A percentile compares a stretch with the other conserved stretches of the same genome.
Conservation (phyloP, 2,888 invertebrate genomes). For the Drosophila bunnanda region DNA sequence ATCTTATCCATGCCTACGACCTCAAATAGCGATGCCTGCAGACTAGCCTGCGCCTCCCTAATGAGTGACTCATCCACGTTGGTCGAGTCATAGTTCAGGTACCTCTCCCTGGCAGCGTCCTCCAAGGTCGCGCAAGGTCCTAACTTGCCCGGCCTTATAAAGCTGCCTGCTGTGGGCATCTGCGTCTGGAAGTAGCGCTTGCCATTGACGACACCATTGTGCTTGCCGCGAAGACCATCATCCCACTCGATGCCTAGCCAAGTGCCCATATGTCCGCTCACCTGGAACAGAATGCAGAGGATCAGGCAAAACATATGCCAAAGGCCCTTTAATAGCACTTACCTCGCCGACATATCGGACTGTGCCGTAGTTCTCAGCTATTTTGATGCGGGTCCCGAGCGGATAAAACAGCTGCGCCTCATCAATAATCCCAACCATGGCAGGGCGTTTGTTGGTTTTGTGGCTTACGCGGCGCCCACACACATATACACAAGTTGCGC, state of each 20-base stretch:
- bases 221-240: slow-evolving; percentile 93
- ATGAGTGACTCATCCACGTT: slow-evolving; percentile 87
- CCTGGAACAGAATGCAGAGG: slow-evolving; percentile 71
- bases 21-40: slow-evolving; percentile 93
- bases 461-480: slow-evolving; percentile 37
- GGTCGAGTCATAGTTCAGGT: slow-evolving; percentile 84
- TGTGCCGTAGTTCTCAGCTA: slow-evolving; percentile 86
- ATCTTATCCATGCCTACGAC: slow-evolving; percentile 96
- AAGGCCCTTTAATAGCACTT: slow-evolving; percentile 49
- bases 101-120: slow-evolving; percentile 90
- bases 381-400: slow-evolving; percentile 82
- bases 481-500: slow-evolving; percentile 15
- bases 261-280: slow-evolving; percentile 88
- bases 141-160: slow-evolving; percentile 93
- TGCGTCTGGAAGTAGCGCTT: slow-evolving; percentile 92
- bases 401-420: slow-evolving; percentile 83
- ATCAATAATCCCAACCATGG: slow-evolving; percentile 84
- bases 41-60: slow-evolving; percentile 88
- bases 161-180: slow-evolving; percentile 93
- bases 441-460: slow-evolving; percentile 40
- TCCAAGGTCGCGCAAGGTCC: slow-evolving; percentile 89
- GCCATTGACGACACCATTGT: slow-evolving; percentile 94
- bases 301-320: neutral
- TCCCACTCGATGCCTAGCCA: slow-evolving; percentile 99
- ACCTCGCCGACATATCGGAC: slow-evolving; percentile 91